Conservation (phyloP, 2,888 invertebrate species). For the Apodemia hepburni region DNA sequence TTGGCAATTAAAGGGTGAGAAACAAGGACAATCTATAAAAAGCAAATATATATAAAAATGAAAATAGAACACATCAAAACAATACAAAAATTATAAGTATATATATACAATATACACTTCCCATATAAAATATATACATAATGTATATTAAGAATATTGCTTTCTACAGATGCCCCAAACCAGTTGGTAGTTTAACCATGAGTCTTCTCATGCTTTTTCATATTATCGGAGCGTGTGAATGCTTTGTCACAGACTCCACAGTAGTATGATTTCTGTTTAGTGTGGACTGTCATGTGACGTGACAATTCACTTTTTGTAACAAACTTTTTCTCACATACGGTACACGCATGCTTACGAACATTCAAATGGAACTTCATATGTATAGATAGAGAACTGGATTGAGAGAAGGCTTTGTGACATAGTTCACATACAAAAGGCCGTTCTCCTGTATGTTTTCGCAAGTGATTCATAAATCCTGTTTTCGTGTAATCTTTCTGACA, state of each 20-base stretch:
- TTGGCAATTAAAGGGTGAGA: slow-evolving; percentile 78
- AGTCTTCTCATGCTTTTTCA: slow-evolving; percentile 79
- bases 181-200: slow-evolving; percentile 54
- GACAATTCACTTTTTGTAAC: slow-evolving; percentile 77
- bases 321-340: slow-evolving; percentile 77
- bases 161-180: slow-evolving; percentile 27
- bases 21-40: slow-evolving; percentile 49
- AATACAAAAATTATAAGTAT: slow-evolving; percentile 14
- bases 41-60: slow-evolving; percentile 31
- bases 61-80: slow-evolving; percentile 30
- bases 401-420: slow-evolving; percentile 75
- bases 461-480: slow-evolving; percentile 77
- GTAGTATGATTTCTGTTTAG: slow-evolving; percentile 76
- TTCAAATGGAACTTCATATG: slow-evolving; percentile 78
- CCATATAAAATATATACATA: slow-evolving; percentile 17
- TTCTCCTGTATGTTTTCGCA: slow-evolving; percentile 75
- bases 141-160: slow-evolving; percentile 23
- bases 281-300: slow-evolving; percentile 78
- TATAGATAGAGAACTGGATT: slow-evolving; percentile 75
- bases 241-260: slow-evolving; percentile 78
- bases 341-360: slow-evolving; percentile 75
- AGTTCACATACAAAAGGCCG: slow-evolving; percentile 76
- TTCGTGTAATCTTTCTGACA: slow-evolving; percentile 78
- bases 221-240: slow-evolving; percentile 75
- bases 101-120: slow-evolving; percentile 16